These are phyloP conservation scores for Trachymyrmex septentrionalis DNA, from an alignment of 1,140 invertebrate species.

Conservation along the genomic window DNA sequence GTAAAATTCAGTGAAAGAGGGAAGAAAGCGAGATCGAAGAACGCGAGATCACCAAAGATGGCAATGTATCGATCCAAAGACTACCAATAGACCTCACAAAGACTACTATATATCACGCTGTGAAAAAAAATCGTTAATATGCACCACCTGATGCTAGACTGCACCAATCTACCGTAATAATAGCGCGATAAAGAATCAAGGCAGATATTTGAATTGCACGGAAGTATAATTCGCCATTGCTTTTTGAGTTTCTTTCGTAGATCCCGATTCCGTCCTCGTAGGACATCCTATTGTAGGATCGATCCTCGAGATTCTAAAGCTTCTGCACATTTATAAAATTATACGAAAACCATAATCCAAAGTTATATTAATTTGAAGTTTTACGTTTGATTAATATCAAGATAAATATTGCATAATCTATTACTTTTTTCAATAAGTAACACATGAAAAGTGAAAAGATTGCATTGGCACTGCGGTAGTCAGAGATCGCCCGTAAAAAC, in stretches of 20 bases:
- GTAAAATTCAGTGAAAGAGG: not conserved
- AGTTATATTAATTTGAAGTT: not conserved
- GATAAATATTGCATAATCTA: not conserved
- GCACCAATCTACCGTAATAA: conserved; percentile 17
- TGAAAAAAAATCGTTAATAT: conserved; percentile 23
- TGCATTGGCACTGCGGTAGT: not conserved
- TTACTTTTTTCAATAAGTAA: not conserved
- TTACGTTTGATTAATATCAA: not conserved
- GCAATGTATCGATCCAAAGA: conserved; percentile 78
- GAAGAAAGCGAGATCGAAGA: conserved; percentile 30
- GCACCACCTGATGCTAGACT: conserved; percentile 33
- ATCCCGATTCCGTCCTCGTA: conserved; percentile 69
- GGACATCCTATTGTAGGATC: conserved; percentile 31
- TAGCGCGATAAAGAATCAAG: not conserved
- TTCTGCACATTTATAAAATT: not conserved
- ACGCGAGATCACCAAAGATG: conserved; percentile 78
- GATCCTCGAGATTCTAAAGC: conserved; percentile 17
- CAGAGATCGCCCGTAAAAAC: not conserved
- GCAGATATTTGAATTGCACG: not conserved
- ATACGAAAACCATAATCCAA: not conserved
- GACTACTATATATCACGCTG: conserved; percentile 30
- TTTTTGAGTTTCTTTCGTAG: conserved; percentile 36
- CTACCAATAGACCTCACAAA: conserved; percentile 54
- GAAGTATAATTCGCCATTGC: not conserved
- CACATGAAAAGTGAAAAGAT: not conserved